Percentiles rank a stretch among this genome's conserved stretches.
phyloP scores from a whole-genome alignment of 64 coral and sea anemone species.

The Dendronephthya gigantea region DNA sequence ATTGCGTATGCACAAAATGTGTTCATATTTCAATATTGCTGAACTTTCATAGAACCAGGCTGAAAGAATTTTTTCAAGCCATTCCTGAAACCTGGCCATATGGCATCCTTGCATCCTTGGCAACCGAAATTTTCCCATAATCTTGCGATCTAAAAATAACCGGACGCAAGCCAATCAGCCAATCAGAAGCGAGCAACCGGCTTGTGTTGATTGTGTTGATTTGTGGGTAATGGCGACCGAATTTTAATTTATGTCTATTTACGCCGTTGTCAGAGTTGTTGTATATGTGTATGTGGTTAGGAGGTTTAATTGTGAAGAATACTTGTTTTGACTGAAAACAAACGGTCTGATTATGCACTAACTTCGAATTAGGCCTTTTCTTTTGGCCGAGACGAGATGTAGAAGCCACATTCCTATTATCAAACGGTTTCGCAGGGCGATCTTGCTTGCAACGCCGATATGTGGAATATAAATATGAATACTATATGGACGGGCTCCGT shows the following conservation, averaged over 20 bases:
- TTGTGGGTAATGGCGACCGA: constrained; percentile 9
- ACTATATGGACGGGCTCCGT: not conserved
- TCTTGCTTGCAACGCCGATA: not conserved
- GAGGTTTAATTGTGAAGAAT: not conserved
- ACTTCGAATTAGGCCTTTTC: not conserved
- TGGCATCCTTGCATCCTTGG: too few species aligned
- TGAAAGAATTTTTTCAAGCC: too few species aligned
- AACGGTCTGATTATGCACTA: not conserved
- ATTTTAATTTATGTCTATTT: not conserved
- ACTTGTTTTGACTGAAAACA: not conserved
- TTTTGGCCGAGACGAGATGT: not conserved
- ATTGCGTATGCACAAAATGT: too few species aligned
- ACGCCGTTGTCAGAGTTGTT: not conserved
- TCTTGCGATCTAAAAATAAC: not conserved
- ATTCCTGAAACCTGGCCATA: too few species aligned
- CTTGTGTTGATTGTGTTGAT: not conserved
- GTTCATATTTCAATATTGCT: too few species aligned
- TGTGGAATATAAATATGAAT: not conserved
- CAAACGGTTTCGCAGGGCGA: not conserved
- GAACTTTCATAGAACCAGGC: too few species aligned
- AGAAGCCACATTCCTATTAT: not conserved
- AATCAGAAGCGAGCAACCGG: not conserved
- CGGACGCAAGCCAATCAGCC: not conserved
- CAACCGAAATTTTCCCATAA: not conserved
- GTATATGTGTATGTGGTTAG: not conserved